phyloP scores from a whole-genome alignment of 2,888 invertebrate species.

The Leucoptera coffeella region DNA sequence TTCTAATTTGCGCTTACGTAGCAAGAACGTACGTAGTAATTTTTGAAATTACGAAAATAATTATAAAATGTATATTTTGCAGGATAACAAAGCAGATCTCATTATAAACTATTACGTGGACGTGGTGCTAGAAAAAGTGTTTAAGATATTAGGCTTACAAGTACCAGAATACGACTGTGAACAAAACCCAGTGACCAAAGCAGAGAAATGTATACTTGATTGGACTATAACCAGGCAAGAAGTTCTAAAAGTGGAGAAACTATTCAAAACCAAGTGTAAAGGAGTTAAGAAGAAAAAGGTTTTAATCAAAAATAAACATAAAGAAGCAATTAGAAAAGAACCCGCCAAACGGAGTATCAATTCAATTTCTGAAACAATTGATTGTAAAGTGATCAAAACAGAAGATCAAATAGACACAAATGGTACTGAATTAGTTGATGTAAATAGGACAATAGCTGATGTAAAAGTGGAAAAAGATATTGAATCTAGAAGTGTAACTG shows the following conservation, averaged over 20 bases:
- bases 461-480: too few relatives aligned
- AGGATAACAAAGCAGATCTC: constrained; percentile 89
- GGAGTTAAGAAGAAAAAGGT: constrained; percentile 36
- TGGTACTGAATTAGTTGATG: too few relatives aligned
- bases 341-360: too few relatives aligned
- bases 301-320: constrained; percentile 25
- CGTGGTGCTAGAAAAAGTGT: constrained; percentile 67
- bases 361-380: constrained; percentile 9
- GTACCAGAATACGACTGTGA: constrained; percentile 64
- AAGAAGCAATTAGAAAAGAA: too few relatives aligned
- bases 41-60: constrained; percentile 3
- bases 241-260: constrained; percentile 55
- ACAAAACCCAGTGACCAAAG: constrained; percentile 61
- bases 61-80: too few relatives aligned
- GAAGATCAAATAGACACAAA: constrained; percentile 17
- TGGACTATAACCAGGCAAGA: constrained; percentile 66
- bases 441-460: too few relatives aligned
- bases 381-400: constrained; percentile 25
- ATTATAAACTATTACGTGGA: constrained; percentile 88
- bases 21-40: constrained; percentile 1
- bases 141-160: constrained; percentile 66
- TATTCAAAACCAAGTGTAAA: constrained; percentile 44
- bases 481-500: too few relatives aligned
- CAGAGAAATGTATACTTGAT: constrained; percentile 43
- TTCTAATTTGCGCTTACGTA: too few relatives aligned